Percentiles rank a stretch among this genome's conserved stretches.
Evolutionary conservation across 1,140 invertebrate species (phyloP).

Genomic region (Myzus persicae): DNA sequence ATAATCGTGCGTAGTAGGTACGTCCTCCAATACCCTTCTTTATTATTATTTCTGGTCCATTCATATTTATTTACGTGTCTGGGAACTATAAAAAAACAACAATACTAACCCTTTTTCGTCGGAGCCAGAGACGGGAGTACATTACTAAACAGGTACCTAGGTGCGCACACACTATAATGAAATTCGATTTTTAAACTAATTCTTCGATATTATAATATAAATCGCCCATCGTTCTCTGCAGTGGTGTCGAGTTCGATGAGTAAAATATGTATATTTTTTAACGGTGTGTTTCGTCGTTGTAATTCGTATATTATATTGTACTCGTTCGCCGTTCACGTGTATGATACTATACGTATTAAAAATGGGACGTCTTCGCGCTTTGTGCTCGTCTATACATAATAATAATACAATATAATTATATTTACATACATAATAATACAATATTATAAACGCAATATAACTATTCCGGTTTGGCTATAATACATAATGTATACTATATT

Average conservation of each 20-base stretch:
- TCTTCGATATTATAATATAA: background rate
- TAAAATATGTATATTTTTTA: background rate
- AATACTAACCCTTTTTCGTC: constrained; percentile 30
- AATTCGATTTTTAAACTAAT: constrained; percentile 20
- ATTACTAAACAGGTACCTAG: background rate
- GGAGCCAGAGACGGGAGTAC: background rate
- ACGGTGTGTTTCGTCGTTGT: background rate
- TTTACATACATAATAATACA: no score
- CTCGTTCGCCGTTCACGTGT: background rate
- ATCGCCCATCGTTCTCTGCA: background rate
- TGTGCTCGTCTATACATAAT: background rate
- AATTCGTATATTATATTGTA: background rate
- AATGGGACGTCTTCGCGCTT: background rate
- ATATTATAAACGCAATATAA: background rate
- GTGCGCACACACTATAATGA: background rate
- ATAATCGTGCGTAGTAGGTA: background rate
- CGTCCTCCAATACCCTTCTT: background rate
- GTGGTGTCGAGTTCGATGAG: background rate
- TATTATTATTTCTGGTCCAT: constrained; percentile 15
- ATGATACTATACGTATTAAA: background rate
- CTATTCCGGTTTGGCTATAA: no score
- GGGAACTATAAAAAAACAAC: background rate
- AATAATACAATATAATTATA: no score
- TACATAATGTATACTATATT: no score
- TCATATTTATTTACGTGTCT: background rate